Conservation (phyloP, 2,888 invertebrate genomes). For the Theristus sp. region DNA sequence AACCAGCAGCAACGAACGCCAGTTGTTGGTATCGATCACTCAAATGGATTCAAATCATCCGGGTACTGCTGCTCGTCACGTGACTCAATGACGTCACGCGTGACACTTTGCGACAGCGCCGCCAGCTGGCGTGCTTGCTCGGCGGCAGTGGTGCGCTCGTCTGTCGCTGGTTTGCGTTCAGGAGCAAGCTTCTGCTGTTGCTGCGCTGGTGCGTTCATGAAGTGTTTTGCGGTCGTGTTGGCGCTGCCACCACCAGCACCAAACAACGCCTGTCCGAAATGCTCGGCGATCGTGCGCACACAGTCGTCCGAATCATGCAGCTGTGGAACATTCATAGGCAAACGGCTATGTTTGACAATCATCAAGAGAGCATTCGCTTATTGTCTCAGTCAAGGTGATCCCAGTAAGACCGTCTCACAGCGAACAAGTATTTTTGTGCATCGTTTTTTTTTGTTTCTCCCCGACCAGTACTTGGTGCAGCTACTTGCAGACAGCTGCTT, state of each 20-base stretch:
- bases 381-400: neutral
- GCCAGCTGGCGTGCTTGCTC: too few relatives aligned
- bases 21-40: too few relatives aligned
- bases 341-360: too few relatives aligned
- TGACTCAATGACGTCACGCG: neutral
- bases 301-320: constrained; percentile 38
- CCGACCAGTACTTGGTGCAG: too few relatives aligned
- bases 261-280: constrained; percentile 72
- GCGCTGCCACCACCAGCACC: constrained; percentile 8
- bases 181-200: too few relatives aligned
- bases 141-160: neutral
- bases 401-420: neutral
- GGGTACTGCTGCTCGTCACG: neutral
- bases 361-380: neutral
- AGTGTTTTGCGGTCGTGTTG: too few relatives aligned
- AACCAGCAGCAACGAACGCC: too few relatives aligned
- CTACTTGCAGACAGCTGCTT: too few relatives aligned
- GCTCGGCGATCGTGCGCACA: constrained; percentile 71
- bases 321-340: too few relatives aligned
- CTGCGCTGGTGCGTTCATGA: too few relatives aligned
- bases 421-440: neutral
- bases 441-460: too few relatives aligned
- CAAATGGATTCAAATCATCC: neutral
- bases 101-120: too few relatives aligned
- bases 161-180: neutral